Base-by-base conservation (phyloP, 2,888 invertebrate species). In the Pelosia muscerda region DNA sequence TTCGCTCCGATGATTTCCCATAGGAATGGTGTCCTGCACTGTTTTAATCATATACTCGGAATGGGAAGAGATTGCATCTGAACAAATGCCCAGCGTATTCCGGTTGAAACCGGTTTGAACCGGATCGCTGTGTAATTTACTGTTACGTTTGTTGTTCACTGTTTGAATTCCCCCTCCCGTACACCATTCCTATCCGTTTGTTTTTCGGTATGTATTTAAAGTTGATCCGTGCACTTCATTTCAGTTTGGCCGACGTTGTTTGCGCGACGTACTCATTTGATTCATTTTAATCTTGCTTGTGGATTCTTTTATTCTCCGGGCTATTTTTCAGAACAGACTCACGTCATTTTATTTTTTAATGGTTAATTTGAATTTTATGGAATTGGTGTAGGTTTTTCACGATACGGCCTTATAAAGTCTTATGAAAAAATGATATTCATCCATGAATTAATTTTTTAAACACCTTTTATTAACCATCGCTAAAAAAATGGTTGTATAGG, bases 1-100 rank as follows among this genome's bases (percentile, higher is more conserved):
- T 90, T 88, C 90, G 88, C 88, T 83, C 82, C 88, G 84, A 89
- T 94, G 94, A 95, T 95, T 95, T 95, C 95, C 95, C 94, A 79
- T 74, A 87, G 94, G 95, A 87, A 78, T 83, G 86, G 88, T 92
- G 91, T 92, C 89, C 84, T 91, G 91, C 93, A 90, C 84, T 87
- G 91, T 92, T 94, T 94, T 94, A 94, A 94, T 95, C 93, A 94
- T 94, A 94, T 91, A 91, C 92, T 88, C 83, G 83, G 84, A 86
- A 81, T 76, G 77, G 81, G 89, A 89, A 90, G 91, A 92, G 93
- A 93, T 92, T 93, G 94, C 92, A 93, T 90, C 90, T 84, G 88
- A 89, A 94, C 93, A 93, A 94, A 94, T 92, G 93, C 87, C 85
- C 81, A 78, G 80, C 78, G 73, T 77, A 75, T 84, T 81, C 80